Percentiles rank a stretch among this genome's conserved stretches.
Conservation (phyloP, 2,888 invertebrate genomes). For the Andrena fulva region DNA sequence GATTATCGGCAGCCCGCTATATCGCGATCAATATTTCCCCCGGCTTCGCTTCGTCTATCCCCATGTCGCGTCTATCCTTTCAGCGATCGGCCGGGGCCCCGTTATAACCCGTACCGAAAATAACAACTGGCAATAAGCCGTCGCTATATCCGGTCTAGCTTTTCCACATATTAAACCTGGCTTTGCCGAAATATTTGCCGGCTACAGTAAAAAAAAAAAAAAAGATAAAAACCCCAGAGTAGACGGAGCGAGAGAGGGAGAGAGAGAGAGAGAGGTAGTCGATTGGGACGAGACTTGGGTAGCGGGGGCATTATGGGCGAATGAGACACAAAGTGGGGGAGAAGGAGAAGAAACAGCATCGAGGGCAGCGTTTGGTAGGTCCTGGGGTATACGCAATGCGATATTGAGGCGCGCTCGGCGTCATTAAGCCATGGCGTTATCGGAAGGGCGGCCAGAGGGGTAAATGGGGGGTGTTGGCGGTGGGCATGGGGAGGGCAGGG, state of each 20-base stretch:
- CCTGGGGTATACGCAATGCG: slow-evolving; percentile 68
- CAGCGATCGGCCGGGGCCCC: slow-evolving; percentile 33
- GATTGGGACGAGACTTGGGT: slow-evolving; percentile 7
- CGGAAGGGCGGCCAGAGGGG: slow-evolving; percentile 56
- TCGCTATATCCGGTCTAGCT: slow-evolving; percentile 74
- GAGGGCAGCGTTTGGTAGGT: slow-evolving; percentile 50
- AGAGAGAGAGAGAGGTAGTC: not conserved
- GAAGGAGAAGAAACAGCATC: slow-evolving; percentile 60
- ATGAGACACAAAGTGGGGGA: slow-evolving; percentile 7
- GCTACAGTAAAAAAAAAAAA: slow-evolving; percentile 31
- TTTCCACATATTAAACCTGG: slow-evolving; percentile 81
- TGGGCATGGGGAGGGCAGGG: slow-evolving; percentile 2
- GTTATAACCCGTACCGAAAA: slow-evolving; percentile 72
- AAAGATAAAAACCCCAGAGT: not conserved
- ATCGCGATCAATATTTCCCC: slow-evolving; percentile 47
- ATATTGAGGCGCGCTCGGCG: slow-evolving; percentile 77
- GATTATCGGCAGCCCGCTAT: slow-evolving; percentile 40
- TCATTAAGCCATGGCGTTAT: slow-evolving; percentile 77
- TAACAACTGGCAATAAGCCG: slow-evolving; percentile 82
- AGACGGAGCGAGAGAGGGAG: not conserved
- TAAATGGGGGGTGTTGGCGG: slow-evolving; percentile 4
- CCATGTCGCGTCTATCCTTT: slow-evolving; percentile 38
- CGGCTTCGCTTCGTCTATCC: slow-evolving; percentile 23
- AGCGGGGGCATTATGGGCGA: slow-evolving; percentile 10
- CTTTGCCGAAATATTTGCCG: slow-evolving; percentile 67